A percentile compares a stretch with the other conserved stretches of the same genome.
phyloP scores from a whole-genome alignment of 2,113 vertebrate species.

The Alethe diademata region DNA sequence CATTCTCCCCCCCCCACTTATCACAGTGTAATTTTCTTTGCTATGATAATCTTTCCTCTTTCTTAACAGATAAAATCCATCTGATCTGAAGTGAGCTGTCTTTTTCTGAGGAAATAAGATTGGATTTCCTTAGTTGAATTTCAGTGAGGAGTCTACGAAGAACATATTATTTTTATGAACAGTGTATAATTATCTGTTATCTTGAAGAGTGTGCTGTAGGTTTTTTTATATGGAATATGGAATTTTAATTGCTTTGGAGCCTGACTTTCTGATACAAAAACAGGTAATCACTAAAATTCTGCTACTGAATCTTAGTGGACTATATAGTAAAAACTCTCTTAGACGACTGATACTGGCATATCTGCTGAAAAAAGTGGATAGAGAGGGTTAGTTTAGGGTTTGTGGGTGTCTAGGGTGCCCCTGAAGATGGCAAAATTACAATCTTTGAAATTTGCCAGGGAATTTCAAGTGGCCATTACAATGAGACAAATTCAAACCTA shows the following conservation, averaged over 20 bases:
- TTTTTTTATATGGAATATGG: background rate
- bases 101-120: background rate
- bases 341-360: background rate
- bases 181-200: background rate
- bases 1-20: fast-evolving
- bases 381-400: background rate
- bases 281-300: background rate
- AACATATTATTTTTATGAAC: background rate
- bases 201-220: background rate
- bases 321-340: background rate
- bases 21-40: background rate
- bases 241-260: background rate
- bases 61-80: background rate
- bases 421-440: background rate
- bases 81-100: background rate
- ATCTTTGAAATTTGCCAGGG: background rate
- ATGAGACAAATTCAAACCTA: background rate
- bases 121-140: background rate
- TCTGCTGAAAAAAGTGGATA: background rate
- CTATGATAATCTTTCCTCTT: background rate
- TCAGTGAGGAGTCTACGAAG: background rate
- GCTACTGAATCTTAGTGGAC: background rate
- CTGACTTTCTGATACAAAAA: background rate
- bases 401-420: background rate
- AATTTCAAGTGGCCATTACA: background rate